phyloP scores from a whole-genome alignment of 2,797 vertebrate genomes.

The Acomys russatus region DNA sequence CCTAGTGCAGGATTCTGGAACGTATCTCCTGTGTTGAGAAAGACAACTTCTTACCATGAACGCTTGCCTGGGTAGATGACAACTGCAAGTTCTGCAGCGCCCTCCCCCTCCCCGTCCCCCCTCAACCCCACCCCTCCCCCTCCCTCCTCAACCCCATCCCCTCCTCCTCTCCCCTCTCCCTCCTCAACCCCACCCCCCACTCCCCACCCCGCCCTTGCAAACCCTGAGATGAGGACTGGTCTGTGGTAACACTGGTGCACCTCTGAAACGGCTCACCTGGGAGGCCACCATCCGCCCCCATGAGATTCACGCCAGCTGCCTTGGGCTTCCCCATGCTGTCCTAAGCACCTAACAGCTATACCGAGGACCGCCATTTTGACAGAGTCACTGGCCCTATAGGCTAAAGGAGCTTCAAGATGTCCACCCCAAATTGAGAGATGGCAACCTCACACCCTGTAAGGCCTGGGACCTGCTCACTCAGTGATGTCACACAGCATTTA shows the following conservation, averaged over 20 bases:
- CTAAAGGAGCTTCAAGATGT: slow-evolving; percentile 8
- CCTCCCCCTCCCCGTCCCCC: too few relatives aligned
- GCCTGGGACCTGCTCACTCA: not conserved
- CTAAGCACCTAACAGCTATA: not conserved
- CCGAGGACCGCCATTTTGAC: not conserved
- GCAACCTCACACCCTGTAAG: not conserved
- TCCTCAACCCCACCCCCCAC: too few relatives aligned
- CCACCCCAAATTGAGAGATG: not conserved
- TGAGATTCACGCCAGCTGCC: not conserved
- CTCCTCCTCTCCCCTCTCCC: too few relatives aligned
- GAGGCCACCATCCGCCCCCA: not conserved
- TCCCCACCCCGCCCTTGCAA: not conserved
- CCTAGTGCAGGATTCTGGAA: not conserved
- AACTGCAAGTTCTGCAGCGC: too few relatives aligned
- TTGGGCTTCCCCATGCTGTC: not conserved
- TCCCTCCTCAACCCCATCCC: too few relatives aligned
- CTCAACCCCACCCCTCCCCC: too few relatives aligned
- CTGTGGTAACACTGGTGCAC: not conserved
- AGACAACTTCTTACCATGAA: not conserved
- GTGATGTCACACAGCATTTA: not conserved
- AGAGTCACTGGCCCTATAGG: not conserved
- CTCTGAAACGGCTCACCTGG: slow-evolving; percentile 6
- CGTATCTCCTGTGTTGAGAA: not conserved
- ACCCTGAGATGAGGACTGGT: not conserved
- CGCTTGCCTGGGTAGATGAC: not conserved